These are phyloP conservation scores for Naja naja DNA, from an alignment of 2,113 vertebrate genomes.

Conservation along the genomic window DNA sequence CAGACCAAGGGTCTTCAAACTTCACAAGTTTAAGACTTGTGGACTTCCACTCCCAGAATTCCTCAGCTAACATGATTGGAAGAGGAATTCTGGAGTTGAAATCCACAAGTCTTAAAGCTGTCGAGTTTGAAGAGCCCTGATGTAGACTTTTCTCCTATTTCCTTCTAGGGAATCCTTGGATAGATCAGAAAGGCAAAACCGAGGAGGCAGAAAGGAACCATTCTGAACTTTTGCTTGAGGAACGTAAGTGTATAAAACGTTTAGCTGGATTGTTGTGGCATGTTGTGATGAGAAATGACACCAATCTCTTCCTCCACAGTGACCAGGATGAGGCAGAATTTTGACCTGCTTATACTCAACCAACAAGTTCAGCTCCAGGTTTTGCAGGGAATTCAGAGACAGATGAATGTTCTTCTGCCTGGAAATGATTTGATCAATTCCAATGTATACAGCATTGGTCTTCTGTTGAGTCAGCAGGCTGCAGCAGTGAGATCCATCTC, in stretches of 20 bases:
- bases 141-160: neutral
- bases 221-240: constrained; percentile 22
- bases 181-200: neutral
- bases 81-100: too few species aligned
- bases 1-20: too few species aligned
- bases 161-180: constrained; percentile 2
- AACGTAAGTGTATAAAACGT: constrained; percentile 45
- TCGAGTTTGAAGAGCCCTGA: too few species aligned
- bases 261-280: accelerated
- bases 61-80: too few species aligned
- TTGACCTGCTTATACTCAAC: constrained; percentile 56
- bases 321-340: constrained; percentile 47
- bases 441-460: constrained; percentile 38
- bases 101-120: too few species aligned
- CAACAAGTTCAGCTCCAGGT: constrained; percentile 57
- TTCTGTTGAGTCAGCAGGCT: constrained; percentile 28
- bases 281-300: constrained; percentile 6
- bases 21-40: too few species aligned
- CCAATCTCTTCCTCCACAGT: constrained; percentile 42
- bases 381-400: constrained; percentile 59
- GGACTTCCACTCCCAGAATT: too few species aligned
- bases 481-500: constrained; percentile 30
- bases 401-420: constrained; percentile 40
- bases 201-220: accelerated
- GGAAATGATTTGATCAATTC: constrained; percentile 56